These are phyloP conservation scores for Steinernema khuongi DNA, from an alignment of 1,140 invertebrate genomes.

Conservation along the genomic window DNA sequence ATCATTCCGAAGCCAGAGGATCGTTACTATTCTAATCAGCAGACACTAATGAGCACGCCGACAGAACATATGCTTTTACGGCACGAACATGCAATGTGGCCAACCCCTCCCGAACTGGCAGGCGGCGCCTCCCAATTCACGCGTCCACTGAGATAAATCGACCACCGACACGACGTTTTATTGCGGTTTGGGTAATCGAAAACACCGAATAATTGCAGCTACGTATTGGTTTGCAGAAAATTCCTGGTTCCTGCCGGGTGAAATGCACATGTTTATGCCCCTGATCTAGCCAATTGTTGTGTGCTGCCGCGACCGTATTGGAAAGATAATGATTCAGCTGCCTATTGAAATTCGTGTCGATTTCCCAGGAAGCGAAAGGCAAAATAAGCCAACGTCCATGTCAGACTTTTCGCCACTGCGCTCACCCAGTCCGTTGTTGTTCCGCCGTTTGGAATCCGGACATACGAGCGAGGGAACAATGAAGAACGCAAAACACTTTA, in stretches of 20 bases:
- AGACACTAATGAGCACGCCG: neutral
- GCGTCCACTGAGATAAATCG: conserved; percentile 1
- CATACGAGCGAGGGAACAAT: too few relatives aligned
- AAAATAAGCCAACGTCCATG: too few relatives aligned
- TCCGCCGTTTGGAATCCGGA: neutral
- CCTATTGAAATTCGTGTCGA: too few relatives aligned
- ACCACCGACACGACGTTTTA: conserved; percentile 5
- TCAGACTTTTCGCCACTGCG: too few relatives aligned
- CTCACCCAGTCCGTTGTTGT: too few relatives aligned
- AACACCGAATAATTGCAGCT: neutral
- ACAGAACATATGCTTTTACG: conserved; percentile 1
- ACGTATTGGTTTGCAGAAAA: neutral
- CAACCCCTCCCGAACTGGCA: neutral
- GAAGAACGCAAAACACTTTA: neutral
- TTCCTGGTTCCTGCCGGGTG: too few relatives aligned
- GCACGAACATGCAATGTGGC: neutral
- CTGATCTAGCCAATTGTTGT: too few relatives aligned
- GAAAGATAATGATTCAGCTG: too few relatives aligned
- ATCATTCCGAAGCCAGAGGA: neutral
- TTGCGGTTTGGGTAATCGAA: neutral
- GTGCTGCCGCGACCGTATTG: too few relatives aligned
- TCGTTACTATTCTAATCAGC: neutral
- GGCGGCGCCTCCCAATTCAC: neutral
- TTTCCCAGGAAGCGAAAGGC: too few relatives aligned
- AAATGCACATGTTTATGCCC: too few relatives aligned